Base-by-base conservation (phyloP, 2,888 invertebrate genomes). In the Aplocera efformata region DNA sequence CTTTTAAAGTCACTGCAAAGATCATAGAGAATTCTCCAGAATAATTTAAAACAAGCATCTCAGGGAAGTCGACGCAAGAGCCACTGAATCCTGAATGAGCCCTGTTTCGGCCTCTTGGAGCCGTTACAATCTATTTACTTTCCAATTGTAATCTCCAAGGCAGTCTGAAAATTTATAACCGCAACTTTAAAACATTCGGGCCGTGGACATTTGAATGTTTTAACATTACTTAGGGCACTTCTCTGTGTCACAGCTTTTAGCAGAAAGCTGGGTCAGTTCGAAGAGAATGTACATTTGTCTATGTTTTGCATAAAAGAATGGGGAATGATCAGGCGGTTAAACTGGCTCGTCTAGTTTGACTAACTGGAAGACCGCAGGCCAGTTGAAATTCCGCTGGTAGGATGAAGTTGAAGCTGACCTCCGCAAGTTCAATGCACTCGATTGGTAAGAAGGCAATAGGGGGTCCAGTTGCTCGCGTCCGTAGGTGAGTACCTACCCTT, bases 161-260 rank as follows among this genome's bases (percentile, higher is more conserved):
- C 63, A 60, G 67, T 67, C 66, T 49, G 63, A 63, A 68, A 81
- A 83, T 83, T 84, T 82, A 84, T 75, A 81, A 76, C 78, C 71
- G 58, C 77, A 75, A 79, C 65, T 79, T 73, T 72, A 71, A 72
- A 73, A 63, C 60, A 60, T 52, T 58, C 65, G 61, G 58, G 32
- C 67, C 60, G 68, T 58, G 82, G 83, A 81, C 86, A 83, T 85
- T 85, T 83, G 80, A 84, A 86, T 83, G 83, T 84, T 81, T 81
- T 74, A 82, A 70, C 81, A 79, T 81, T 77, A 79, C 76, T 81
- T 81, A 76, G 76, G 72, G 76, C 67, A 64, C 67, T 71, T 59
- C 67, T 63, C 64, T 71, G 65, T 64, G 72, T 67, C 17, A 7
- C 30, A 45, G 45, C 11, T 11, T 1, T 7, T 3, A 4, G 5